Percentiles rank a stretch among this genome's conserved stretches.
Evolutionary conservation across 2,888 invertebrate species (phyloP).

Genomic region (Nomada hirtipes): DNA sequence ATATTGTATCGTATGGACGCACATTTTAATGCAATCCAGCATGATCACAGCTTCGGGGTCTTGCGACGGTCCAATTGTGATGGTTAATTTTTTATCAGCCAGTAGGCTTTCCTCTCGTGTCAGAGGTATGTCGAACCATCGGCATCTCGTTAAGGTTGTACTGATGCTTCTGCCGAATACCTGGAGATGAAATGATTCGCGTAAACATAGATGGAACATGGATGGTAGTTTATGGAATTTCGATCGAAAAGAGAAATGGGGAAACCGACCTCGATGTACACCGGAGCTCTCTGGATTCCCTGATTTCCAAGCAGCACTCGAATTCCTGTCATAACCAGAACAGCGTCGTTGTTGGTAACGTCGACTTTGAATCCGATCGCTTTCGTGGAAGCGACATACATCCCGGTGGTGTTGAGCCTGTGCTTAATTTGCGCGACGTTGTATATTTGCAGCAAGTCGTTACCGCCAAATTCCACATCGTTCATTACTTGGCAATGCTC

Average conservation of each 20-base stretch:
- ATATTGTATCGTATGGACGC: constrained; percentile 51
- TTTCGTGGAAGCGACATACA: constrained; percentile 97
- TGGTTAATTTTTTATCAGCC: constrained; percentile 95
- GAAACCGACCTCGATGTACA: constrained; percentile 88
- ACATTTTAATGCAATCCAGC: constrained; percentile 96
- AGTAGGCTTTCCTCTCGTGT: constrained; percentile 96
- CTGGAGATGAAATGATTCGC: constrained; percentile 78
- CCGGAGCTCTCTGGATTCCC: constrained; percentile 91
- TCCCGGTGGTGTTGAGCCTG: constrained; percentile 92
- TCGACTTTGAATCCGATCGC: constrained; percentile 95
- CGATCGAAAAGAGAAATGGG: background rate
- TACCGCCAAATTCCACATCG: constrained; percentile 97
- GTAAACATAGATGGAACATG: background rate
- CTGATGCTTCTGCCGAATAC: constrained; percentile 91
- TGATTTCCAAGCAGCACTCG: constrained; percentile 94
- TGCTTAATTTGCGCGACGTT: constrained; percentile 97
- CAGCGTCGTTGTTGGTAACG: constrained; percentile 93
- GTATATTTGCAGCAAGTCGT: constrained; percentile 97
- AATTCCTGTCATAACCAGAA: constrained; percentile 95
- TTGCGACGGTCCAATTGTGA: constrained; percentile 93
- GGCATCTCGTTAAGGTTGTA: constrained; percentile 89
- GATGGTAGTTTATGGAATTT: background rate
- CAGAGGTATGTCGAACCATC: constrained; percentile 98
- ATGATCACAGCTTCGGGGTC: constrained; percentile 95
- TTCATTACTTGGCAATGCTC: constrained; percentile 96